phyloP scores from a whole-genome alignment of 1,140 invertebrate species.

The Penaeus japonicus region DNA sequence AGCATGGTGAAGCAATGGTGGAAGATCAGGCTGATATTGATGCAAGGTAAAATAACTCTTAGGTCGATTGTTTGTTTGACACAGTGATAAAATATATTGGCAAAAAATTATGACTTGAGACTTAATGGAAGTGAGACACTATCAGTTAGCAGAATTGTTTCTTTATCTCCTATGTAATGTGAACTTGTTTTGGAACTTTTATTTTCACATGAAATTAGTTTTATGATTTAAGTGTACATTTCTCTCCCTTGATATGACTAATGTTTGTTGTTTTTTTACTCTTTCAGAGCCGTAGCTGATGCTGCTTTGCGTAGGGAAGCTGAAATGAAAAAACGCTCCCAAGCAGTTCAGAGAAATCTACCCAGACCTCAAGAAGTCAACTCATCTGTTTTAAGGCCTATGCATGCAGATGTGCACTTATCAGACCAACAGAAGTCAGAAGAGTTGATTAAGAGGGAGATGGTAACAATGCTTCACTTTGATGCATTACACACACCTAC shows the following conservation, averaged over 20 bases:
- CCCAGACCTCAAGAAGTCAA: conserved; percentile 90
- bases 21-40: conserved; percentile 94
- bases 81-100: background rate
- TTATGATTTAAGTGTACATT: conserved; percentile 65
- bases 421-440: conserved; percentile 88
- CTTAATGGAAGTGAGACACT: too few relatives aligned
- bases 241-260: too few relatives aligned
- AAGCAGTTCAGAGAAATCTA: conserved; percentile 87
- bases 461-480: conserved; percentile 94
- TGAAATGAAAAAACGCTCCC: conserved; percentile 82
- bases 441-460: conserved; percentile 96
- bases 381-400: conserved; percentile 78
- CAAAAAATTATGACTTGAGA: background rate
- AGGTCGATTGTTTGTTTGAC: conserved; percentile 64
- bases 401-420: conserved; percentile 75
- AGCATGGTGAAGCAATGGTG: conserved; percentile 65
- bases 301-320: conserved; percentile 63
- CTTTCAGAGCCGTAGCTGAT: conserved; percentile 61
- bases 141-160: too few relatives aligned
- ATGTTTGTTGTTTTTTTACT: background rate
- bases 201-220: background rate
- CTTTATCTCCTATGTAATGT: too few relatives aligned
- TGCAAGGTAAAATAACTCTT: conserved; percentile 70
- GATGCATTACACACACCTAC: conserved; percentile 73
- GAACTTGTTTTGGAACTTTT: background rate